Percentiles rank a stretch among this genome's conserved stretches.
Evolutionary conservation across 2,113 vertebrate species (phyloP).

Genomic region (Cyanoliseus patagonus): DNA sequence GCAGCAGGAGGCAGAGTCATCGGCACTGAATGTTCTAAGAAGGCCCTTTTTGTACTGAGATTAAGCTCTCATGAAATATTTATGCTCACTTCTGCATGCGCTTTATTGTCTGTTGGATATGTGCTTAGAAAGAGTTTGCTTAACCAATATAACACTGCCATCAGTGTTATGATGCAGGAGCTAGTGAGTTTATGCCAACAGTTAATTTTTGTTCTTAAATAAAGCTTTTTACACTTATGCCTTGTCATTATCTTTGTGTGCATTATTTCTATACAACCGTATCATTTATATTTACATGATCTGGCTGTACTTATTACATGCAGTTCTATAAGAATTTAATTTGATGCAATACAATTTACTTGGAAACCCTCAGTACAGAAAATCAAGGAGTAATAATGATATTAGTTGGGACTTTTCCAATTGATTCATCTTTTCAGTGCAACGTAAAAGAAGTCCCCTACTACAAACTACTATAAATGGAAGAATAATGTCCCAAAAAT

Average conservation of each 20-base stretch:
- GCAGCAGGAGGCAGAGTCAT: neutral
- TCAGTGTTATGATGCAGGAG: neutral
- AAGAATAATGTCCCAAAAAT: neutral
- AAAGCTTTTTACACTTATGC: neutral
- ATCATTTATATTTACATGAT: neutral
- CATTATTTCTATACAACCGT: neutral
- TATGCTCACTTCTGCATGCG: neutral
- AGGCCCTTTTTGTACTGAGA: neutral
- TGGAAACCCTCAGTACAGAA: neutral
- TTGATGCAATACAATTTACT: neutral
- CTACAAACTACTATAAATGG: neutral
- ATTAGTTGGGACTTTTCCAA: neutral
- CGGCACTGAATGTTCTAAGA: neutral
- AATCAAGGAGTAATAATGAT: neutral
- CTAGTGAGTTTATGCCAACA: neutral
- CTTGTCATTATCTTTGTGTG: neutral
- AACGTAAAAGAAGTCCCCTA: neutral
- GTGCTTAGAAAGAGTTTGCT: slow-evolving; percentile 18
- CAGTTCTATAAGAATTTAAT: neutral
- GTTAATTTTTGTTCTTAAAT: slow-evolving; percentile 15
- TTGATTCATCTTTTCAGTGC: neutral
- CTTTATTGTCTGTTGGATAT: neutral
- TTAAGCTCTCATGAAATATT: slow-evolving; percentile 18
- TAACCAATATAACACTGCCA: neutral
- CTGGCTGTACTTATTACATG: neutral